Evolutionary conservation across 2,113 vertebrate genomes (phyloP), one percentile per base, ranked within the genome.

Genomic region (Gobius niger): DNA sequence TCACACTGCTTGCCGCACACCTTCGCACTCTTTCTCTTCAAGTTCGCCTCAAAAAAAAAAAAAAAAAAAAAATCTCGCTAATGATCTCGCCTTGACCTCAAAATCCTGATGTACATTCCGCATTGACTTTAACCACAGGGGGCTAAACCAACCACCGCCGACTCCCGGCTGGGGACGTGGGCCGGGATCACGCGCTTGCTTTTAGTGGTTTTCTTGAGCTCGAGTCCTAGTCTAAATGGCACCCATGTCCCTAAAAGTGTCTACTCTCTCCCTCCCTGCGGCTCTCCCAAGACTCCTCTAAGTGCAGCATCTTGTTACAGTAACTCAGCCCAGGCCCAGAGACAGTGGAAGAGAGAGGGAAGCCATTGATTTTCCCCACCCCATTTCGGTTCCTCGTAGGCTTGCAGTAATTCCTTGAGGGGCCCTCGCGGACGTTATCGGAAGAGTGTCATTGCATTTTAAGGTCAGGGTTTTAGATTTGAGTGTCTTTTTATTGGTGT

Each of bases 221-320:
- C 85, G 87, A 87, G 85, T 79, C 87, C 88, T 81, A 76, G 89
- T 86, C 91, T 89, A 91, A 91, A 92, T 91, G 91, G 91, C 91
- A 89, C 91, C 91, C 91, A 91, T 91, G 89, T 91, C 89, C 90
- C 89, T 89, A 88, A 90, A 92, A 92, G 88, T 90, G 85, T 88
- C 87, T 89, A 34, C 77, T 89, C 77, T 84, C 86, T 82, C 76
- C 77, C 83, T 80, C 71, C 56, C 85, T 73, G 68, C 62, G 71
- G 62, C 89, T 88, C 89, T 90, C 89, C 79, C 84, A 91, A 91
- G 89, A 89, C 86, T 91, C 82, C 85, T 90, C 91, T 91, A 92
- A 91, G 92, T 92, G 92, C 91, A 91, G 92, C 91, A 92, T 92
- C 92, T 92, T 91, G 91, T 92, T 93, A 91, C 92, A 91, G 89